These are phyloP conservation scores for Listronotus bonariensis DNA, from an alignment of 1,140 invertebrate genomes.

Conservation along the genomic window DNA sequence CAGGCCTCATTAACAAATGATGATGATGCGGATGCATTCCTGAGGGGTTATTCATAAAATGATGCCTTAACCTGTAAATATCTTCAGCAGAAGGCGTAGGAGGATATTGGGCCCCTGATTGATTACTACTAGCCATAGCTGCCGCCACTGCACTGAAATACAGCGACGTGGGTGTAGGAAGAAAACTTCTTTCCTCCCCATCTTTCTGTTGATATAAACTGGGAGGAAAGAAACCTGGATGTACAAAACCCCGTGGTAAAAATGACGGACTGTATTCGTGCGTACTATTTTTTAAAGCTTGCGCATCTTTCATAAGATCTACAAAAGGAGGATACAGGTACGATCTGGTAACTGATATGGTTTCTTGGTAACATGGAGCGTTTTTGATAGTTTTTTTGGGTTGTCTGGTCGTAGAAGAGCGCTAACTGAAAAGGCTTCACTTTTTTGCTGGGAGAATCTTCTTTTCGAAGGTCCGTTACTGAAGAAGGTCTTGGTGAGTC, in stretches of 20 bases:
- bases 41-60: conserved; percentile 53
- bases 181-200: conserved; percentile 58
- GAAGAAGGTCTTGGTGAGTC: conserved; percentile 56
- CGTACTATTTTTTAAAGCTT: conserved; percentile 45
- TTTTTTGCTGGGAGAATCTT: conserved; percentile 62
- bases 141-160: conserved; percentile 67
- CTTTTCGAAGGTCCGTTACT: conserved; percentile 55
- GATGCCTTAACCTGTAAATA: conserved; percentile 59
- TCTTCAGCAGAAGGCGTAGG: conserved; percentile 54
- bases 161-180: conserved; percentile 62
- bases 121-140: conserved; percentile 55
- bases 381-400: conserved; percentile 62
- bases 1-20: conserved; percentile 68
- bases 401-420: conserved; percentile 76
- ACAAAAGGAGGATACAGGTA: conserved; percentile 69
- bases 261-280: conserved; percentile 52
- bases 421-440: conserved; percentile 78
- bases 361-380: conserved; percentile 60
- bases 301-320: conserved; percentile 61
- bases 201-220: conserved; percentile 55
- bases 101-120: conserved; percentile 42
- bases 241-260: conserved; percentile 54
- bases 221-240: conserved; percentile 53
- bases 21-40: conserved; percentile 68
- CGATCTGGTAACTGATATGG: conserved; percentile 60